Evolutionary conservation across 2,888 invertebrate genomes (phyloP).

Genomic region (Periphyllus acericola): DNA sequence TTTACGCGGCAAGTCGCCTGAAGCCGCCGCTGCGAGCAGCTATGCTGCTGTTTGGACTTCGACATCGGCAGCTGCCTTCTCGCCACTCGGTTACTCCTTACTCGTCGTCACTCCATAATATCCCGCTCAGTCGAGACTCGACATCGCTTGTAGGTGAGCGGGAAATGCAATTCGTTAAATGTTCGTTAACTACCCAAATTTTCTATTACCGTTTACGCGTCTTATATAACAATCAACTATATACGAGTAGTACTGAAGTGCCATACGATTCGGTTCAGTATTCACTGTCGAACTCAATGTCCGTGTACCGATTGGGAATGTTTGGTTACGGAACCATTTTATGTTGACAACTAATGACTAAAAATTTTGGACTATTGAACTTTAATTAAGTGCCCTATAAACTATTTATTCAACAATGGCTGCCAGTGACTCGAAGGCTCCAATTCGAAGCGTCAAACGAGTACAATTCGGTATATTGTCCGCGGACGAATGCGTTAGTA

Average conservation of each 20-base stretch:
- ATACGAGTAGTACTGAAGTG: too few relatives aligned
- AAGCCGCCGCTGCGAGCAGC: neutral
- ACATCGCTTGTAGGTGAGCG: too few relatives aligned
- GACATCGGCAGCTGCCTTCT: neutral
- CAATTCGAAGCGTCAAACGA: conserved; percentile 90
- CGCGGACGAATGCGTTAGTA: conserved; percentile 98
- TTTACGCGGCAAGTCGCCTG: neutral
- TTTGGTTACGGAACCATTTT: neutral
- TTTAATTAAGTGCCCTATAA: neutral
- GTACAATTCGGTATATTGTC: conserved; percentile 99
- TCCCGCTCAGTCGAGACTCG: too few relatives aligned
- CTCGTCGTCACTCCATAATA: too few relatives aligned
- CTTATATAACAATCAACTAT: too few relatives aligned
- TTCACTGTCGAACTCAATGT: neutral
- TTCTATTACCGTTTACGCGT: too few relatives aligned
- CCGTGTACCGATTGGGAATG: neutral
- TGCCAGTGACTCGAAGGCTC: conserved; percentile 85
- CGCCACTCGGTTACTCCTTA: too few relatives aligned
- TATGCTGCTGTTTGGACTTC: neutral
- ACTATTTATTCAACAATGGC: conserved; percentile 15
- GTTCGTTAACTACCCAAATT: too few relatives aligned
- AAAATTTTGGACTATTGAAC: neutral
- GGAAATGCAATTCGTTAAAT: too few relatives aligned
- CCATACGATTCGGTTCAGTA: neutral
- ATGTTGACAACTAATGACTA: neutral